A percentile compares a stretch with the other conserved stretches of the same genome.
These are phyloP conservation scores for Podarcis cretensis DNA, from an alignment of 2,113 vertebrate genomes.

Conservation along the genomic window DNA sequence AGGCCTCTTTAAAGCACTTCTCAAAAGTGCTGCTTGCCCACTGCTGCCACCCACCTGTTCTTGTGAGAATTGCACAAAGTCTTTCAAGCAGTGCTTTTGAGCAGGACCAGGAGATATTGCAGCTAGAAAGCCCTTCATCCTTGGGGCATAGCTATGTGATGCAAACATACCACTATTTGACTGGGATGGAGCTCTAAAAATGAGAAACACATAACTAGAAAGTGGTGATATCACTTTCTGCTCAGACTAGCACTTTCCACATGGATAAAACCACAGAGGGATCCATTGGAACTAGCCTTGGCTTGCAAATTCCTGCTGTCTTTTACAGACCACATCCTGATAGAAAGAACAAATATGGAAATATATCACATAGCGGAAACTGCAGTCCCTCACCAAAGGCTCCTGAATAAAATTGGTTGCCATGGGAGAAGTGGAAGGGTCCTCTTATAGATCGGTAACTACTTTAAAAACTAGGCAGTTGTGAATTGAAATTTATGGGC, in stretches of 20 bases:
- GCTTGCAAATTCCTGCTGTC: neutral
- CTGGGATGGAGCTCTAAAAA: neutral
- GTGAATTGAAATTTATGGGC: neutral
- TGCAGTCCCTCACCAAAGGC: neutral
- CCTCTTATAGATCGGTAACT: neutral
- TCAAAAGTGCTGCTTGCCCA: too few relatives aligned
- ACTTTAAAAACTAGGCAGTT: neutral
- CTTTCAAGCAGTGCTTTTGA: too few relatives aligned
- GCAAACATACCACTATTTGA: neutral
- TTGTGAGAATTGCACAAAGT: too few relatives aligned
- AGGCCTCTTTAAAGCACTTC: too few relatives aligned
- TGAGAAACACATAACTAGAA: neutral
- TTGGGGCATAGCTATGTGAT: neutral
- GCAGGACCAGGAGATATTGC: neutral
- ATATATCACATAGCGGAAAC: neutral
- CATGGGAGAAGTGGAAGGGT: neutral
- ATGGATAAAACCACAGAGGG: neutral
- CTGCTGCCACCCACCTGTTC: too few relatives aligned
- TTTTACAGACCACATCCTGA: neutral
- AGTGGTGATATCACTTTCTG: neutral
- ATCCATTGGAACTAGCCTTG: neutral
- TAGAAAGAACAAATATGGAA: neutral
- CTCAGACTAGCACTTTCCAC: neutral
- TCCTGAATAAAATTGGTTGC: neutral
- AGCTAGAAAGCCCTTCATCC: neutral